Evolutionary conservation across 1,140 invertebrate genomes (phyloP).

Genomic region (Dryas iulia): DNA sequence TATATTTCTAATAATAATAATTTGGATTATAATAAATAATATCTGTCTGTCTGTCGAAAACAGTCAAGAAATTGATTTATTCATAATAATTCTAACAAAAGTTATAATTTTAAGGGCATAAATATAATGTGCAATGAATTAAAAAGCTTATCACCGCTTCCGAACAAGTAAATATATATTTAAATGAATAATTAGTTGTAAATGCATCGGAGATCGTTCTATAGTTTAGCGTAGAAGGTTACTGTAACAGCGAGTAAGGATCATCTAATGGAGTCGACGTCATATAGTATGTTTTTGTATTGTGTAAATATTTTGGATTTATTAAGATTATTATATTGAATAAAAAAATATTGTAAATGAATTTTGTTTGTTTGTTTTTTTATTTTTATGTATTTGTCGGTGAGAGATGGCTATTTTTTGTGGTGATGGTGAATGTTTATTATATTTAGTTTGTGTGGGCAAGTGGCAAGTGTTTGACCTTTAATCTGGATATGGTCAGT

Average conservation of each 20-base stretch:
- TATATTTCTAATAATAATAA: background rate
- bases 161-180: background rate
- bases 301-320: constrained; percentile 80
- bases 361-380: constrained; percentile 8
- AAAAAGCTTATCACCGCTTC: background rate
- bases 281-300: constrained; percentile 79
- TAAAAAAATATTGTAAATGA: constrained; percentile 80
- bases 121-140: background rate
- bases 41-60: background rate
- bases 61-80: background rate
- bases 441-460: too few species aligned
- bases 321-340: constrained; percentile 81
- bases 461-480: too few species aligned
- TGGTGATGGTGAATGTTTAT: too few species aligned
- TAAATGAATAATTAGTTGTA: background rate
- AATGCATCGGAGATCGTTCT: background rate
- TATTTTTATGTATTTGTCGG: too few species aligned
- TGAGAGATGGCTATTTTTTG: background rate
- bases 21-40: too few species aligned
- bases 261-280: constrained; percentile 55
- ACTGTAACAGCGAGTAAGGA: too few species aligned
- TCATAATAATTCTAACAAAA: background rate
- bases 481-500: too few species aligned
- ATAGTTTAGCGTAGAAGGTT: constrained; percentile 33
- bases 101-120: constrained; percentile 2